These are phyloP conservation scores for Aldabrachelys gigantea DNA, from an alignment of 2,113 vertebrate genomes.

Conservation along the genomic window DNA sequence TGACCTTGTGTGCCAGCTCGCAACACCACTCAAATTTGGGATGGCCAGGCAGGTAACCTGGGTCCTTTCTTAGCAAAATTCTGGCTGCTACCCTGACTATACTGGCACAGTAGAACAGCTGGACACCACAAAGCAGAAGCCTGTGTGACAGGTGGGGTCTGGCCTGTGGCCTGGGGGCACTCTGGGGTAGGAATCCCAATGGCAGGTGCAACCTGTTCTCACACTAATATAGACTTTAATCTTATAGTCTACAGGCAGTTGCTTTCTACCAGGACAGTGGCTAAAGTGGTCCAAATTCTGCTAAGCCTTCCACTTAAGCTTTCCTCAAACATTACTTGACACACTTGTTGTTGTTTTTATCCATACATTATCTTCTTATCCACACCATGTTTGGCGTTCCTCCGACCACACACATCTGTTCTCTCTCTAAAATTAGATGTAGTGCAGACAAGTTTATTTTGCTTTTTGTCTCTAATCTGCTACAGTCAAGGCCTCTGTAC, in stretches of 20 bases:
- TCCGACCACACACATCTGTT: neutral
- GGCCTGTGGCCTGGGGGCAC: neutral
- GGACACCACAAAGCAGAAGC: neutral
- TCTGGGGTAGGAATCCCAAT: neutral
- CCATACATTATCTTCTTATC: neutral
- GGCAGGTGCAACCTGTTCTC: neutral
- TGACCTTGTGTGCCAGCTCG: neutral
- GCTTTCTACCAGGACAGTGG: neutral
- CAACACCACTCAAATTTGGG: neutral
- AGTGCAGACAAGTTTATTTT: neutral
- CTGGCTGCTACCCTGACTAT: neutral
- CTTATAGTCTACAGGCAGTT: neutral
- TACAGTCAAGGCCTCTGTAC: no score
- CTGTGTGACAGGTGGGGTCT: neutral
- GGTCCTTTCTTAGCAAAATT: neutral
- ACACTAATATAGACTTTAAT: neutral
- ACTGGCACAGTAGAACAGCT: neutral
- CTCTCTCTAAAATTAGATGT: neutral
- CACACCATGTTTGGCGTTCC: neutral
- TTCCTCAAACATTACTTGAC: neutral
- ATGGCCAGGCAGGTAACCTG: neutral
- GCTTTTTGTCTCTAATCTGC: fast-evolving
- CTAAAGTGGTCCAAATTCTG: fast-evolving
- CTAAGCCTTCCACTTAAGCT: neutral
- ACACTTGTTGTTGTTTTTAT: neutral